Conservation (phyloP, 2,888 invertebrate species). For the Nomada fabriciana region DNA sequence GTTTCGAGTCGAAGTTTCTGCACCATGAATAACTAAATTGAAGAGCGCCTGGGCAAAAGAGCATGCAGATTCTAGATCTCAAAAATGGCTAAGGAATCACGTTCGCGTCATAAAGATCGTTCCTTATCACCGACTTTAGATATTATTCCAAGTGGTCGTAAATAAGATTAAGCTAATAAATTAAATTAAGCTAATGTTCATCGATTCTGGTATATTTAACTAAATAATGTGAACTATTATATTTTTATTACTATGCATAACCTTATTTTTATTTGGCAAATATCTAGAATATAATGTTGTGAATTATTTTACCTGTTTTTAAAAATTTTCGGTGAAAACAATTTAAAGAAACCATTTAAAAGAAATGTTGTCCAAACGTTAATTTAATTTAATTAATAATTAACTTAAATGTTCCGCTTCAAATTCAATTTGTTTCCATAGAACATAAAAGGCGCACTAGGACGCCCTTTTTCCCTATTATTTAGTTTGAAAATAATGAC, state of each 20-base stretch:
- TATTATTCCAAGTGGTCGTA: not conserved
- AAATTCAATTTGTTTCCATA: constrained; percentile 1
- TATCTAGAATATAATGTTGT: not conserved
- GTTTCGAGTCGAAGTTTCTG: constrained; percentile 4
- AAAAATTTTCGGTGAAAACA: not conserved
- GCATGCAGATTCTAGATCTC: constrained; percentile 16
- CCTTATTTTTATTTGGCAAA: not conserved
- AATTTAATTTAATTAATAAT: not conserved
- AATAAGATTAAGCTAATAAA: not conserved
- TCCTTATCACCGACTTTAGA: not conserved
- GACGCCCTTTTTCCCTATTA: not conserved
- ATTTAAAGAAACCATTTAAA: not conserved
- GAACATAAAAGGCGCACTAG: not conserved
- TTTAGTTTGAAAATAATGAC: constrained; percentile 2
- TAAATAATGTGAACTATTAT: no score
- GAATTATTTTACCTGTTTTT: not conserved
- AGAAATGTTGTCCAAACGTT: no score
- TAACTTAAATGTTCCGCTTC: not conserved
- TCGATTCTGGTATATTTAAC: not conserved
- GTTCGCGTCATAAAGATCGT: not conserved
- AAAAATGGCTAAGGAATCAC: constrained; percentile 8
- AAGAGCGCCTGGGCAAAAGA: not conserved
- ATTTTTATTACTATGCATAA: not conserved
- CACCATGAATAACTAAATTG: constrained; percentile 21
- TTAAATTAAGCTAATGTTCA: not conserved